A percentile compares a stretch with the other conserved stretches of the same genome.
phyloP scores from a whole-genome alignment of 2,113 vertebrate species.

The Protobothrops mucrosquamatus region DNA sequence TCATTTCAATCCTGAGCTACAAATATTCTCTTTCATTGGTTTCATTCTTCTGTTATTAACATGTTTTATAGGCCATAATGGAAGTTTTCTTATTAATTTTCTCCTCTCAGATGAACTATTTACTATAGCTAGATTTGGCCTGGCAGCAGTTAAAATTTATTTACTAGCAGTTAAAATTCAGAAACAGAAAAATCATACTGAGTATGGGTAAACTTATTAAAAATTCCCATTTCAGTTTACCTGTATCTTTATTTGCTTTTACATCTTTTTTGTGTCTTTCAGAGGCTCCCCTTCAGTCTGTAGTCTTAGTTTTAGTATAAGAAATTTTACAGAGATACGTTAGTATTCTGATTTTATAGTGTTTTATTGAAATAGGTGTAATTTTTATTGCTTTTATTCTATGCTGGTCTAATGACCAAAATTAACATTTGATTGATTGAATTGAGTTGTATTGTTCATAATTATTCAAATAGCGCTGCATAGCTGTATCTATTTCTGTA shows the following conservation, averaged over 20 bases:
- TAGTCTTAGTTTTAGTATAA: not conserved
- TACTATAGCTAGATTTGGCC: not conserved
- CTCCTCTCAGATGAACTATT: not conserved
- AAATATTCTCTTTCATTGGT: too few relatives aligned
- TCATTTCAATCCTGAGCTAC: too few relatives aligned
- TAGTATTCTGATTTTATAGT: not conserved
- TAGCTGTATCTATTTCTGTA: constrained; percentile 16
- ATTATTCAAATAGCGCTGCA: not conserved
- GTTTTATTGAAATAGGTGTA: not conserved
- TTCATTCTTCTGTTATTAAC: not conserved
- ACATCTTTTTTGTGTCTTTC: not conserved
- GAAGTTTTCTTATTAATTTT: not conserved
- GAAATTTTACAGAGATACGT: not conserved
- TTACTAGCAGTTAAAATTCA: not conserved
- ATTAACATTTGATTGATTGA: not conserved
- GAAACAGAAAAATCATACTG: not conserved
- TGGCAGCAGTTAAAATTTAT: not conserved
- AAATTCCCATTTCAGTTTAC: not conserved
- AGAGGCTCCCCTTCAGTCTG: not conserved
- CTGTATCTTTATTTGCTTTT: not conserved
- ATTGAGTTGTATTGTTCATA: not conserved
- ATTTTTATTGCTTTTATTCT: not conserved
- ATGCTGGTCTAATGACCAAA: not conserved
- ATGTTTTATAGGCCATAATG: not conserved
- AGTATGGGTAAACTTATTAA: not conserved